Base-by-base conservation (phyloP, 2,113 vertebrate species). In the Antechinus flavipes region DNA sequence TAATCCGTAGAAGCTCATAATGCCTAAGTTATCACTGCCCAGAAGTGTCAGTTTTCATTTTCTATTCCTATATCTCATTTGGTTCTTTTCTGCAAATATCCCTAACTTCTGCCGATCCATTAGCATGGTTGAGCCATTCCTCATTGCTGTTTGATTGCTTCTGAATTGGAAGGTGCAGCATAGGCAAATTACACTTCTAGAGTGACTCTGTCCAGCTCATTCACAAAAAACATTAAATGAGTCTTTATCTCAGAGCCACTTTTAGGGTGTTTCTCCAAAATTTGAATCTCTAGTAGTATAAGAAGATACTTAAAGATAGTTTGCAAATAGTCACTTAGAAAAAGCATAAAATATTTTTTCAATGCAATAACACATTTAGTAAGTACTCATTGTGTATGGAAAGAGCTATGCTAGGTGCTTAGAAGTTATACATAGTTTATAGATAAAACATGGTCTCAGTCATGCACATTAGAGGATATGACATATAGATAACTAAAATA, bases 11-110 rank as follows among this genome's bases (percentile, higher is more conserved):
- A 84, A 84, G 68, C 68, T 84, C 61, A 68, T 12, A 35, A 11
- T 68, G 30, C 68, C n/a, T 19, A 42, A 84, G 68, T 35, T 84
- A 42, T 42, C 68, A 42, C n/a, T 84, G 68, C 68, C 68, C n/a
- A 84, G n/a, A 84, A 68, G 61, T 84, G 68, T 84, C 68, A 84
- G 68, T 84, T 84, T 84, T 84, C n/a, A 84, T 84, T 84, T 84
- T 84, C 16, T n/a, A 84, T 6, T n/a, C 19, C 35, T 84, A 23
- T 42, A 16, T 84, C 68, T 84, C 68, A 84, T 42, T 84, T 42
- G n/a, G n/a, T 84, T 84, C 68, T 84, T 84, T 84, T 84, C 68
- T 84, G 68, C 68, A 76, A 84, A 84, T 84, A 42, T 84, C n/a
- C 68, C 68, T 84, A 42, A 42, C 68, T n/a, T 84, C 68, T 84